Evolutionary conservation across 2,888 invertebrate species (phyloP).

Genomic region (Drosophila atroscutellata): DNA sequence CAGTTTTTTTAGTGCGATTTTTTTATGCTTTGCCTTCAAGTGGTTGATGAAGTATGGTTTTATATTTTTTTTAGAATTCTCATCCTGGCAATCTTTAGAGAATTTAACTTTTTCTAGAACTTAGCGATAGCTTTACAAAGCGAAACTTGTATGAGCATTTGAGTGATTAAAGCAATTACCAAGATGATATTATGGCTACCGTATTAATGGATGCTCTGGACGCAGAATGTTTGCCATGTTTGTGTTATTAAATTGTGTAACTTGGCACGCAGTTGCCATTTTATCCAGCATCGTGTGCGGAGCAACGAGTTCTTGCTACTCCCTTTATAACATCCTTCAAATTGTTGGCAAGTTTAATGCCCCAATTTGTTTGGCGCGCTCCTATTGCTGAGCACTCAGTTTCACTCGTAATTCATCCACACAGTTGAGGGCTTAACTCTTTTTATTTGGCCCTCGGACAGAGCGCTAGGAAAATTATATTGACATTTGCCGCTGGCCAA

Average conservation of each 20-base stretch:
- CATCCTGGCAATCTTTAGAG: neutral
- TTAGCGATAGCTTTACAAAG: neutral
- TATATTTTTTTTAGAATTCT: neutral
- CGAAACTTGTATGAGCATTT: conserved; percentile 39
- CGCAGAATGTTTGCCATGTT: neutral
- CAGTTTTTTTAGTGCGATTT: neutral
- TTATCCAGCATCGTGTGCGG: neutral
- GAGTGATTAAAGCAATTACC: conserved; percentile 57
- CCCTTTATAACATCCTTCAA: conserved; percentile 14
- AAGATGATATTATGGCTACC: conserved; percentile 22
- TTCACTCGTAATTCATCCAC: neutral
- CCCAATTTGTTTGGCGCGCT: conserved; percentile 31
- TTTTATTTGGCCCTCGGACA: conserved; percentile 12
- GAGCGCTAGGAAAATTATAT: conserved; percentile 11
- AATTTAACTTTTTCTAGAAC: neutral
- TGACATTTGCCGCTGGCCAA: conserved; percentile 24
- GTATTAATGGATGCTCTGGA: conserved; percentile 9
- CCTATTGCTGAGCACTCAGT: conserved; percentile 7
- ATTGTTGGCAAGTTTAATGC: conserved; percentile 29
- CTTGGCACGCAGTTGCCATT: conserved; percentile 8
- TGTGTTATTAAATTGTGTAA: conserved; percentile 12
- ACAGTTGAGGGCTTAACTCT: conserved; percentile 1
- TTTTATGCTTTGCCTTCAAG: neutral
- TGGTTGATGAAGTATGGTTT: neutral
- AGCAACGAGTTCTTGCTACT: conserved; percentile 4